Percentiles rank a stretch among this genome's conserved stretches.
These are phyloP conservation scores for Acrossocheilus fasciatus DNA, from an alignment of 2,797 vertebrate genomes.

Conservation along the genomic window DNA sequence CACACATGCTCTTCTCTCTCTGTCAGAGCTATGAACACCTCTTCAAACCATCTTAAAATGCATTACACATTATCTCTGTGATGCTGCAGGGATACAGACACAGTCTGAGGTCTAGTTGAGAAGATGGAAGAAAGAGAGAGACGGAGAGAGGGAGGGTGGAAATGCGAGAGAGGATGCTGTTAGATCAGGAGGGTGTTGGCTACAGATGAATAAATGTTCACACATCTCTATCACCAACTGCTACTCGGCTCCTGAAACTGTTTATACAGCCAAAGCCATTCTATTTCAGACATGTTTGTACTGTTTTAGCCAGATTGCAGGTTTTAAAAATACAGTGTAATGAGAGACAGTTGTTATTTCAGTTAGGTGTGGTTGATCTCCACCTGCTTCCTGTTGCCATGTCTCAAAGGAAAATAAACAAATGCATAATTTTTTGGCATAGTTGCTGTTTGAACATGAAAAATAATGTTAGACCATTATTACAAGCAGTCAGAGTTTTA, in stretches of 20 bases:
- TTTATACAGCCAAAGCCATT: not conserved
- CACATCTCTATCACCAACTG: not conserved
- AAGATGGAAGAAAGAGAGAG: constrained; percentile 12
- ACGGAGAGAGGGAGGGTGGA: constrained; percentile 2
- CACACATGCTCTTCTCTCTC: not conserved
- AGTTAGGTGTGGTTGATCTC: constrained; percentile 22
- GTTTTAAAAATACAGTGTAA: not conserved
- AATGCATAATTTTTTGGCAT: not conserved
- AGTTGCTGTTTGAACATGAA: not conserved
- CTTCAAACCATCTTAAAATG: constrained; percentile 15
- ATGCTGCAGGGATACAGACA: constrained; percentile 1
- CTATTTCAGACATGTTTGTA: constrained; percentile 22
- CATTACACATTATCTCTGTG: constrained; percentile 3
- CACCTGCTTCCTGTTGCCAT: not conserved
- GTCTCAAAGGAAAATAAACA: not conserved
- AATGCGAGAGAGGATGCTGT: constrained; percentile 26
- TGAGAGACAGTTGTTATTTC: constrained; percentile 33
- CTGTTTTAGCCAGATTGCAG: not conserved
- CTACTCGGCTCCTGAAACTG: not conserved
- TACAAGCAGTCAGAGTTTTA: not conserved
- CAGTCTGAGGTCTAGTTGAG: not conserved
- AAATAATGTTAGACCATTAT: not conserved
- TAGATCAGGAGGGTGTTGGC: constrained; percentile 30
- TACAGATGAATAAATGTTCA: constrained; percentile 25
- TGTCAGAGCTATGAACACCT: not conserved